Percentiles rank a stretch among this genome's conserved stretches.
Evolutionary conservation across 35 echinoderm and acorn worm species (phyloP).

Genomic region (Acanthaster planci): DNA sequence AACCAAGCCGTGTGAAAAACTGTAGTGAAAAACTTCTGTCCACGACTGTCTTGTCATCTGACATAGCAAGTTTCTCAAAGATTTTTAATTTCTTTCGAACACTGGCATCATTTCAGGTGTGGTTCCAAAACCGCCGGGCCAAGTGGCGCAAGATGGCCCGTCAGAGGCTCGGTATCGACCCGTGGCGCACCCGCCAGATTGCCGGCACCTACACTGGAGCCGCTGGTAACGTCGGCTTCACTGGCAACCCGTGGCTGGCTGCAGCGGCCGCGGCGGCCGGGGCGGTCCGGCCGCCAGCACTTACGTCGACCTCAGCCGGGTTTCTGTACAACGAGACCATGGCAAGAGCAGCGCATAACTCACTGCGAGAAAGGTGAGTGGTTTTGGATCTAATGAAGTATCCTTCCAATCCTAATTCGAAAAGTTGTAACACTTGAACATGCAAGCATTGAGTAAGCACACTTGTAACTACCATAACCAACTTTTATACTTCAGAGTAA

Average conservation of each 20-base stretch:
- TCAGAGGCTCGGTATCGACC: slow-evolving; percentile 85
- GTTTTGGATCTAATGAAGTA: too few species aligned
- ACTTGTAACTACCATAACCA: too few species aligned
- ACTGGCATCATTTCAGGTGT: slow-evolving; percentile 49
- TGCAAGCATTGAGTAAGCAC: too few species aligned
- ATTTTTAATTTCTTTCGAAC: neutral
- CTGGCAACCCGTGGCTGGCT: slow-evolving; percentile 77
- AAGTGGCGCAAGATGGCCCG: slow-evolving; percentile 95
- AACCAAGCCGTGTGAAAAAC: neutral
- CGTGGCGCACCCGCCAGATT: slow-evolving; percentile 89
- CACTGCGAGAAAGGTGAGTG: slow-evolving; percentile 55
- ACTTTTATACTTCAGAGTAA: too few species aligned
- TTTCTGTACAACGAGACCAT: slow-evolving; percentile 61
- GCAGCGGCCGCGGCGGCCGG: slow-evolving; percentile 69
- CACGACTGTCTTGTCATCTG: neutral
- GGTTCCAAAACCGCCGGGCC: slow-evolving; percentile 98
- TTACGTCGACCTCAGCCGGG: slow-evolving; percentile 10
- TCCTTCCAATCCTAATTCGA: too few species aligned
- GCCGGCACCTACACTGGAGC: slow-evolving; percentile 31
- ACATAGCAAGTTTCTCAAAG: too few species aligned
- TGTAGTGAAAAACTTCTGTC: neutral
- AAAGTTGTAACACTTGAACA: too few species aligned
- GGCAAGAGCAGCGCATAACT: slow-evolving; percentile 52
- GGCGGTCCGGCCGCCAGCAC: neutral
- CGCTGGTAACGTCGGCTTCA: slow-evolving; percentile 56